These are phyloP conservation scores for Phortica magna DNA, from an alignment of 2,888 invertebrate genomes.

Conservation along the genomic window DNA sequence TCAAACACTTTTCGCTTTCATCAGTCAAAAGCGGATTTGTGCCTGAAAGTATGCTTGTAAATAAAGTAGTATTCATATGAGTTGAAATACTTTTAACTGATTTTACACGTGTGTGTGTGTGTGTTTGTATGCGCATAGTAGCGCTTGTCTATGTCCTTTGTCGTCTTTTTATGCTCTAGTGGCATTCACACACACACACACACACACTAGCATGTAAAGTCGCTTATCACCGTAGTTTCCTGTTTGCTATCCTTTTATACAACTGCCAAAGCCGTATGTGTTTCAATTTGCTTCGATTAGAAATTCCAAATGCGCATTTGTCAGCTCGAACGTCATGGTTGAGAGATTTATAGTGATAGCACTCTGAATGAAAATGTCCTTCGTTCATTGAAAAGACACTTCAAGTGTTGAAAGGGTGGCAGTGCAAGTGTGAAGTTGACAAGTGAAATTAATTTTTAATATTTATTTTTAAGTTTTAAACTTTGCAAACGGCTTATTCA, in stretches of 20 bases:
- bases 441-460: slow-evolving; percentile 28
- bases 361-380: slow-evolving; percentile 59
- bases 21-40: too few relatives aligned
- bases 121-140: neutral
- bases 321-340: slow-evolving; percentile 50
- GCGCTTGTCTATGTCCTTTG: neutral
- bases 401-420: neutral
- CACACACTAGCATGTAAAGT: neutral
- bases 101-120: neutral
- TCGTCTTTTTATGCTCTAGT: slow-evolving; percentile 6
- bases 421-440: neutral
- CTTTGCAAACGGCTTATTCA: neutral
- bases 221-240: slow-evolving; percentile 50
- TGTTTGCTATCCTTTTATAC: slow-evolving; percentile 35
- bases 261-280: slow-evolving; percentile 50
- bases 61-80: too few relatives aligned
- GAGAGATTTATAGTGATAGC: slow-evolving; percentile 67
- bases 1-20: too few relatives aligned
- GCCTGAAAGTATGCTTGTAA: too few relatives aligned
- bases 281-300: slow-evolving; percentile 72
- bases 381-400: neutral
- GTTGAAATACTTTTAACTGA: neutral
- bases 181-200: neutral
- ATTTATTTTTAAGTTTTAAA: neutral
- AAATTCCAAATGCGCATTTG: slow-evolving; percentile 60